Conservation (phyloP, 2,797 vertebrate species). For the Craterocephalus amniculus region DNA sequence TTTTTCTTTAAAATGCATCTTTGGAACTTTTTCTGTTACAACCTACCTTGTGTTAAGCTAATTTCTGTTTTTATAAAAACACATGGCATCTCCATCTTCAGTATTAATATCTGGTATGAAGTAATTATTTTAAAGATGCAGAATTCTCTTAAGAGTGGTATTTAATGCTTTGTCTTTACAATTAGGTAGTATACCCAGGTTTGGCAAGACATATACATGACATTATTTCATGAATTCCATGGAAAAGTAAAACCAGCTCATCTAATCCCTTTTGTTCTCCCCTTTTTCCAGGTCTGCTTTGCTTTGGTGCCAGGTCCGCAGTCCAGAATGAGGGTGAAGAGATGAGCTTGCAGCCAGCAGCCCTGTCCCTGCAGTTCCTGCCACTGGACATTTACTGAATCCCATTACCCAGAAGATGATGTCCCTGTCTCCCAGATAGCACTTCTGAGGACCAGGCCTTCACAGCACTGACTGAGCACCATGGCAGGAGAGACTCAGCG, state of each 20-base stretch:
- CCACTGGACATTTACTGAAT: constrained; percentile 76
- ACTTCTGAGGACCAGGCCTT: constrained; percentile 82
- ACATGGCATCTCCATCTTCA: constrained; percentile 7
- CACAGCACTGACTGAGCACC: constrained; percentile 81
- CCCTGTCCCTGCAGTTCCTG: constrained; percentile 76
- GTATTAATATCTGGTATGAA: background rate
- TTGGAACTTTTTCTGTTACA: background rate
- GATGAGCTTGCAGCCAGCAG: constrained; percentile 76
- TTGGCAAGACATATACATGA: background rate
- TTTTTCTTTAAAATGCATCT: background rate
- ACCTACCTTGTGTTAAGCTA: background rate
- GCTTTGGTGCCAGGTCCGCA: constrained; percentile 66
- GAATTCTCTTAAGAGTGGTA: background rate
- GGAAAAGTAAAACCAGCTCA: constrained; percentile 2
- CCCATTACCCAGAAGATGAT: constrained; percentile 75
- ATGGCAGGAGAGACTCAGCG: constrained; percentile 94
- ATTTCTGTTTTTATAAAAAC: background rate
- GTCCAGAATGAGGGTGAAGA: constrained; percentile 75
- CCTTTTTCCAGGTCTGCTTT: constrained; percentile 69
- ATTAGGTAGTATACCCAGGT: background rate
- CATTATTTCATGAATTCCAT: background rate
- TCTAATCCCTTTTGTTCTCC: constrained; percentile 44
- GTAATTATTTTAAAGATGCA: constrained; percentile 2
- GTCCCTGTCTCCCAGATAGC: constrained; percentile 80
- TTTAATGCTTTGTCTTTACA: background rate